These are phyloP conservation scores for Diarsia brunnea DNA, from an alignment of 2,888 invertebrate species.

Conservation along the genomic window DNA sequence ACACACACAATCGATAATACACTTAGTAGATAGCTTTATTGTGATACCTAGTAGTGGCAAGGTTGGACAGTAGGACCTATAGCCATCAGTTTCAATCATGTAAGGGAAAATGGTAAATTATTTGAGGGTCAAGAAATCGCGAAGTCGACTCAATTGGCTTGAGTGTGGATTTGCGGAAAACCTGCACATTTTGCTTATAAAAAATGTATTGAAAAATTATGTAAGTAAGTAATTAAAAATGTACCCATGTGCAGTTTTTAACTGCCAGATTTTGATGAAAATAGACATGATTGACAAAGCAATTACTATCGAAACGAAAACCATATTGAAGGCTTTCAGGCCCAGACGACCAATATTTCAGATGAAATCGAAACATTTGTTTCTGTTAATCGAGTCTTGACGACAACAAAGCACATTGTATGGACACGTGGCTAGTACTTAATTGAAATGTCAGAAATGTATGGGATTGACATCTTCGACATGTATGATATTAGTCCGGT, in stretches of 20 bases:
- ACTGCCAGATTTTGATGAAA: background rate
- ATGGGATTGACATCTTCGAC: background rate
- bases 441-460: slow-evolving; percentile 16
- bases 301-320: background rate
- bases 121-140: background rate
- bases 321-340: background rate
- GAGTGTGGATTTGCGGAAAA: slow-evolving; percentile 1
- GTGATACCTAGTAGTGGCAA: slow-evolving; percentile 13
- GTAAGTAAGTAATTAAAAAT: too few relatives aligned
- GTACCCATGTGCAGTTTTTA: too few relatives aligned
- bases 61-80: background rate
- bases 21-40: slow-evolving; percentile 15
- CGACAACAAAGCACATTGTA: background rate
- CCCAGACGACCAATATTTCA: background rate
- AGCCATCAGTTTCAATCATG: slow-evolving; percentile 1
- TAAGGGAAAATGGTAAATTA: background rate
- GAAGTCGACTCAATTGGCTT: background rate
- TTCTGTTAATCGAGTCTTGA: background rate
- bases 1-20: slow-evolving; percentile 38
- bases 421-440: background rate
- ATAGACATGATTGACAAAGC: background rate
- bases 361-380: slow-evolving; percentile 16
- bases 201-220: background rate
- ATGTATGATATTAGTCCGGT: too few relatives aligned
- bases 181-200: too few relatives aligned